Conservation (phyloP, 1,140 invertebrate species). For the Drosophila truncata region DNA sequence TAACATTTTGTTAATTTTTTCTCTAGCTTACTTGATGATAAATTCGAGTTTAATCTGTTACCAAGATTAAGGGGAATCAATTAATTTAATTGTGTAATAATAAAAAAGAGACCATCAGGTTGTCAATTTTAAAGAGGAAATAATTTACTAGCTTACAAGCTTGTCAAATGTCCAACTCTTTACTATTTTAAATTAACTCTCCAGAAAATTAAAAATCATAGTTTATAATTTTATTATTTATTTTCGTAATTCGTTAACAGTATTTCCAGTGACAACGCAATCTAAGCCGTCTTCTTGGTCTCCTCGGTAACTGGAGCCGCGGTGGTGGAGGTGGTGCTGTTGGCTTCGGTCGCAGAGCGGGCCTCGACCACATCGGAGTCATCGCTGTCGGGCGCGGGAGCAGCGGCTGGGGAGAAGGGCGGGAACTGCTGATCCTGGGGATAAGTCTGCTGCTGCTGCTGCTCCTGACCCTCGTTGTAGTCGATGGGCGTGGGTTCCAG, state of each 20-base stretch:
- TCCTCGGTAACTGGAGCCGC: constrained; percentile 58
- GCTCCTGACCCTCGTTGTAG: constrained; percentile 57
- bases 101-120: not conserved
- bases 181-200: too few species aligned
- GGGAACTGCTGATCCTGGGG: constrained; percentile 78
- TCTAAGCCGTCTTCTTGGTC: constrained; percentile 58
- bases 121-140: not conserved
- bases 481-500: constrained; percentile 68
- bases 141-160: not conserved
- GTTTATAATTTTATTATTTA: constrained; percentile 17
- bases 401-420: constrained; percentile 52
- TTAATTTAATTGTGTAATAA: constrained; percentile 1
- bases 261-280: constrained; percentile 8
- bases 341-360: constrained; percentile 56
- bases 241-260: constrained; percentile 20
- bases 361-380: constrained; percentile 81
- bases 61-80: not conserved
- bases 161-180: too few species aligned
- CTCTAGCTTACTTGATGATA: not conserved
- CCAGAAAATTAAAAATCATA: too few species aligned
- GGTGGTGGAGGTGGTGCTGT: constrained; percentile 56
- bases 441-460: constrained; percentile 50
- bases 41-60: not conserved
- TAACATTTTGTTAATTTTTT: not conserved
- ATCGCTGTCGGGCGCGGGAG: constrained; percentile 50